phyloP scores from a whole-genome alignment of 2,797 vertebrate species.

The Epinephelus coioides region DNA sequence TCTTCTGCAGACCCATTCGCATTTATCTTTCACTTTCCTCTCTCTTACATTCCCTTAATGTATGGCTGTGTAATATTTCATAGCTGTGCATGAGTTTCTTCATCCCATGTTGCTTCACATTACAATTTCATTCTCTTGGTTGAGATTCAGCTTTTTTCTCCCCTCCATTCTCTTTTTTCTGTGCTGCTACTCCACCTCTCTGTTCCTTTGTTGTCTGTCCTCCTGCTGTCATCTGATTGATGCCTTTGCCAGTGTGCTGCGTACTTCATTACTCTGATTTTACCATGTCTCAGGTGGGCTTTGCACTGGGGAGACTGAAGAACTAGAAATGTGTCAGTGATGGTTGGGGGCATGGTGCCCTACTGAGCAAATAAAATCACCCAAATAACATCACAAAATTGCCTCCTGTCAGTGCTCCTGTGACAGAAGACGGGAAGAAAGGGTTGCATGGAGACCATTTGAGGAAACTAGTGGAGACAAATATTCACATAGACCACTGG shows the following conservation, averaged over 20 bases:
- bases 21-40: constrained; percentile 49
- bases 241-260: constrained; percentile 75
- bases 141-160: constrained; percentile 24
- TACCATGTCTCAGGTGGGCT: constrained; percentile 81
- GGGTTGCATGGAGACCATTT: constrained; percentile 47
- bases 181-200: constrained; percentile 26
- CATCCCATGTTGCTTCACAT: constrained; percentile 42
- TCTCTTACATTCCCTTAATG: constrained; percentile 42
- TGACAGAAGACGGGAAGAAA: constrained; percentile 37
- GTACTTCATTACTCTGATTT: constrained; percentile 89
- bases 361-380: constrained; percentile 77
- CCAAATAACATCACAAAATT: constrained; percentile 84
- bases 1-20: constrained; percentile 61
- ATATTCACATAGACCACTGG: constrained; percentile 40
- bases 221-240: constrained; percentile 77
- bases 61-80: constrained; percentile 59
- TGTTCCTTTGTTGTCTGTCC: constrained; percentile 65
- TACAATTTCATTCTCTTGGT: constrained; percentile 32
- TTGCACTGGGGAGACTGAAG: constrained; percentile 82
- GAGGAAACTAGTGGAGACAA: constrained; percentile 46
- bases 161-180: constrained; percentile 22
- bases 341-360: constrained; percentile 73
- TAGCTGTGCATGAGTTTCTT: constrained; percentile 19
- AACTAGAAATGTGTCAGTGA: constrained; percentile 79
- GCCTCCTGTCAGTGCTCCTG: constrained; percentile 69